phyloP scores from a whole-genome alignment of 1,140 invertebrate genomes.

The Maconellicoccus hirsutus region DNA sequence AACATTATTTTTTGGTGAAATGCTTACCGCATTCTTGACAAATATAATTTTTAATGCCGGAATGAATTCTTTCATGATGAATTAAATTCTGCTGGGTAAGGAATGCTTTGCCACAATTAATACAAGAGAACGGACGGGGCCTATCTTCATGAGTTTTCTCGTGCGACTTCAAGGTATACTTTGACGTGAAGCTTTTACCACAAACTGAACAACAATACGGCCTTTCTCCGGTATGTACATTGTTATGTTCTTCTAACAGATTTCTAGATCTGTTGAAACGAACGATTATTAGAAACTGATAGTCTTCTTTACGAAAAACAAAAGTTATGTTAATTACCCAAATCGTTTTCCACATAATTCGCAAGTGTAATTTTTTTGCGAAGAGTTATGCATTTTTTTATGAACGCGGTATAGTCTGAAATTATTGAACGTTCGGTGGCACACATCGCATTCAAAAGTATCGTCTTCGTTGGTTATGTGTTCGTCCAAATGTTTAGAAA shows the following conservation, averaged over 20 bases:
- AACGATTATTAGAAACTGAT: constrained; percentile 1
- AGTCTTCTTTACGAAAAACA: background rate
- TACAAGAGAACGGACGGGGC: constrained; percentile 53
- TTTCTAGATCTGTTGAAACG: constrained; percentile 42
- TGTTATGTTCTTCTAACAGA: constrained; percentile 55
- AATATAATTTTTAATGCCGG: constrained; percentile 53
- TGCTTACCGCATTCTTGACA: constrained; percentile 54
- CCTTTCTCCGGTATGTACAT: constrained; percentile 52
- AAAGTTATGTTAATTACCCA: constrained; percentile 34
- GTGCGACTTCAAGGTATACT: constrained; percentile 62
- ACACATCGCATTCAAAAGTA: constrained; percentile 52
- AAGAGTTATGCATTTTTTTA: constrained; percentile 48
- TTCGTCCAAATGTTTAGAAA: constrained; percentile 51
- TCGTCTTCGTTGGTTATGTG: constrained; percentile 48
- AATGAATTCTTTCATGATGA: constrained; percentile 59
- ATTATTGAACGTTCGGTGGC: constrained; percentile 50
- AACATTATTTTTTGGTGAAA: background rate
- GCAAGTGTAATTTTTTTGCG: constrained; percentile 50
- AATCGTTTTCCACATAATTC: constrained; percentile 50
- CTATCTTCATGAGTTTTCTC: constrained; percentile 58
- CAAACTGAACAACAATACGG: constrained; percentile 54
- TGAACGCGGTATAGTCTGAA: constrained; percentile 48
- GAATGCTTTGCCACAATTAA: constrained; percentile 57
- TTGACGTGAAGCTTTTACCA: constrained; percentile 60
- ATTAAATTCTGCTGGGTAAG: constrained; percentile 58